These are phyloP conservation scores for Zelleria hepariella DNA, from an alignment of 2,888 invertebrate species.

Conservation along the genomic window DNA sequence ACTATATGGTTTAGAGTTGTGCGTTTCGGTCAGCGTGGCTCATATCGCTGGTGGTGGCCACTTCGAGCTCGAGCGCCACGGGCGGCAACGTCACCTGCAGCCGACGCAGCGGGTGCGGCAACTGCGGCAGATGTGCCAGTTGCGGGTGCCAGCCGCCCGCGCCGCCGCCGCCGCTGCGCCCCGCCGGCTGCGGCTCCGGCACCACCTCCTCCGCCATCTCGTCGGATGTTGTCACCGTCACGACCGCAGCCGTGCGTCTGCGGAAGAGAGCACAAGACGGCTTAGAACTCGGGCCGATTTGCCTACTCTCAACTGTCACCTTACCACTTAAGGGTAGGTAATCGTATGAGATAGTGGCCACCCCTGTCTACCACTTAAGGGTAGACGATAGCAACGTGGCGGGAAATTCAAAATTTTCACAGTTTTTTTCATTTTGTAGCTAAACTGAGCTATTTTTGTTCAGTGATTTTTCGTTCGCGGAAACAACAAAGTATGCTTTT, in stretches of 20 bases:
- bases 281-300: no score
- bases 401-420: no score
- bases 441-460: no score
- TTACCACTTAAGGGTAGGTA: no score
- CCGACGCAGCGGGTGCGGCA: slow-evolving; percentile 62
- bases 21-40: background rate
- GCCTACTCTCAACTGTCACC: no score
- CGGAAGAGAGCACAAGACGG: background rate
- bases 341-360: no score
- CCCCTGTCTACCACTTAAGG: no score
- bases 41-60: slow-evolving; percentile 60
- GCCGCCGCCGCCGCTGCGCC: slow-evolving; percentile 13
- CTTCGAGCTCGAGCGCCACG: slow-evolving; percentile 58
- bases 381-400: no score
- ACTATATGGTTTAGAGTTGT: no score
- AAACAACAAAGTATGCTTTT: no score
- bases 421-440: no score
- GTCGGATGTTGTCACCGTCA: slow-evolving; percentile 13
- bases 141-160: slow-evolving; percentile 69
- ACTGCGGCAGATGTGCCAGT: slow-evolving; percentile 71
- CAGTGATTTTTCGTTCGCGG: no score
- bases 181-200: slow-evolving; percentile 15
- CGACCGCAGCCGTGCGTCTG: slow-evolving; percentile 16
- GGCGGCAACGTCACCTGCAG: slow-evolving; percentile 43
- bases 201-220: slow-evolving; percentile 7